phyloP scores from a whole-genome alignment of 1,140 invertebrate genomes.

The Drosophila nannoptera region DNA sequence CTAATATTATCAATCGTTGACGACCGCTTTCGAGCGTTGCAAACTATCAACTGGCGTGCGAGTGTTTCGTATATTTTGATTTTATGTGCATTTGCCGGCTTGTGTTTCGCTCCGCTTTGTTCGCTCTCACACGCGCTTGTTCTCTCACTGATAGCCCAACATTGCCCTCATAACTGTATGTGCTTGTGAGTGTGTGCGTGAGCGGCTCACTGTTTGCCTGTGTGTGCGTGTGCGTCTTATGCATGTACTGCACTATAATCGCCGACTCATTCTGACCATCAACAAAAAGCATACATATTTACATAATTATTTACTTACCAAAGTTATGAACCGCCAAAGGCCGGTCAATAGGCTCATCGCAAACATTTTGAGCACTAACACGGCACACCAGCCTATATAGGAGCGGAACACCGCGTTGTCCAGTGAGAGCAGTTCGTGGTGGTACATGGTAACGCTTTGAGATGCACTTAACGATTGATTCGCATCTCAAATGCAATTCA shows the following conservation, averaged over 20 bases:
- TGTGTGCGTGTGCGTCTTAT: neutral
- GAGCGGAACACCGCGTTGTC: constrained; percentile 80
- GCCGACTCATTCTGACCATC: too few relatives aligned
- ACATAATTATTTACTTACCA: constrained; percentile 78
- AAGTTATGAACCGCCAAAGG: constrained; percentile 80
- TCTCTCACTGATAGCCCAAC: constrained; percentile 11
- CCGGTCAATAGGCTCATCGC: constrained; percentile 81
- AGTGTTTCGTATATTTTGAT: constrained; percentile 8
- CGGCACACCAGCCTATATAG: constrained; percentile 81
- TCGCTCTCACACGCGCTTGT: constrained; percentile 2
- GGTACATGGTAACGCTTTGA: constrained; percentile 38
- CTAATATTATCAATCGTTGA: neutral
- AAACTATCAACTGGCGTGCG: constrained; percentile 20
- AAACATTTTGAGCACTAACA: constrained; percentile 83
- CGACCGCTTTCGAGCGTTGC: constrained; percentile 15
- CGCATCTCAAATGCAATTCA: neutral
- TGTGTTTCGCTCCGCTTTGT: neutral
- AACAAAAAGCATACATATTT: neutral
- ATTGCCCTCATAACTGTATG: neutral
- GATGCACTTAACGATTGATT: constrained; percentile 31
- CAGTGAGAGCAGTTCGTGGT: constrained; percentile 52
- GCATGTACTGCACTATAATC: neutral
- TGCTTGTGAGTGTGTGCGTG: neutral
- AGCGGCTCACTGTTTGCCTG: neutral
- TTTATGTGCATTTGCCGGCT: constrained; percentile 27